A percentile compares a stretch with the other conserved stretches of the same genome.
These are phyloP conservation scores for Tolmerus cingulatus DNA, from an alignment of 2,888 invertebrate species.

Conservation along the genomic window DNA sequence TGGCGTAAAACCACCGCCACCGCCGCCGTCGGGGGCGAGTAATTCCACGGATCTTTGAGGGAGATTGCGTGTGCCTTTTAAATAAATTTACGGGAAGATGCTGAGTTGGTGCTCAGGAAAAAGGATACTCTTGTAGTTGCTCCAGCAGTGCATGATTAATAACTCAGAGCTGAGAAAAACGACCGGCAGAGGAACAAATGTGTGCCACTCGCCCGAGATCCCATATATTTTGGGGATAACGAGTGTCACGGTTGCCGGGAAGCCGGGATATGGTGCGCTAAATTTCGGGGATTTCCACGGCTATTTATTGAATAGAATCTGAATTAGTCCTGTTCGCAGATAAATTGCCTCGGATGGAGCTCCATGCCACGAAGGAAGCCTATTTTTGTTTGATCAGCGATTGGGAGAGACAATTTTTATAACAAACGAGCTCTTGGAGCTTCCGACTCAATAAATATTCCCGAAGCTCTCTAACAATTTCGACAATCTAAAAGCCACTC, in stretches of 20 bases:
- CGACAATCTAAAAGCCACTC: neutral
- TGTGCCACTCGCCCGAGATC: neutral
- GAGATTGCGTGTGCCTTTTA: conserved; percentile 9
- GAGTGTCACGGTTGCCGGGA: neutral
- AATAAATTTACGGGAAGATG: neutral
- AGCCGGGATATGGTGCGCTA: neutral
- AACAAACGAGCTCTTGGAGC: neutral
- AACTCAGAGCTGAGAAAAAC: neutral
- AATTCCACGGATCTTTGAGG: neutral
- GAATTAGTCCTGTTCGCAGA: neutral
- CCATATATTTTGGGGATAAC: neutral
- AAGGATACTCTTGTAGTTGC: conserved; percentile 12
- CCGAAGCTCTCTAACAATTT: neutral
- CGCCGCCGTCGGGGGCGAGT: neutral
- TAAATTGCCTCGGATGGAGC: neutral
- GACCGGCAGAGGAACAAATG: neutral
- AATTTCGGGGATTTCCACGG: neutral
- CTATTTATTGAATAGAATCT: neutral
- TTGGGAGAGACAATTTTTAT: neutral
- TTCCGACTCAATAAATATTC: neutral
- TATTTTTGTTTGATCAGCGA: neutral
- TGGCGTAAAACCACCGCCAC: neutral
- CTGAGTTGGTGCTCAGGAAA: neutral
- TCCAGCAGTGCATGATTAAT: conserved; percentile 2
- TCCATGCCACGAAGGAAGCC: neutral